Conservation (phyloP, 2,888 invertebrate species). For the Melolontha melolontha region DNA sequence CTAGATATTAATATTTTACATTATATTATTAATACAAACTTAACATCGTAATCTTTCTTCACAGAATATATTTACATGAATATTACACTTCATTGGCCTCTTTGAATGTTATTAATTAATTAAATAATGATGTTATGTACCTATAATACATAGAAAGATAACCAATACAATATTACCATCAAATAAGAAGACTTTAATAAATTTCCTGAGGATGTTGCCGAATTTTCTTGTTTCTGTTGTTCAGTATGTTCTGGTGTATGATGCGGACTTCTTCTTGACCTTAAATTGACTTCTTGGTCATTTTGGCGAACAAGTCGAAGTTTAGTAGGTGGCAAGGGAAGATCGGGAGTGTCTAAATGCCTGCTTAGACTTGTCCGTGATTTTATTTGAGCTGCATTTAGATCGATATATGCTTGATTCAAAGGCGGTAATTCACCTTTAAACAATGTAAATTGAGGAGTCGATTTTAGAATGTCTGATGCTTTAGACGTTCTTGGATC, state of each 20-base stretch:
- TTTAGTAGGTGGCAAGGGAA: constrained; percentile 60
- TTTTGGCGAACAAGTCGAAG: constrained; percentile 57
- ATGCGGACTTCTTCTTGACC: constrained; percentile 57
- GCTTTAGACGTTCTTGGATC: constrained; percentile 66
- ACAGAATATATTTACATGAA: constrained; percentile 14
- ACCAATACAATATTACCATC: constrained; percentile 1
- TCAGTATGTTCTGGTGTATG: constrained; percentile 56
- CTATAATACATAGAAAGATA: constrained; percentile 5
- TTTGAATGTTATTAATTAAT: constrained; percentile 9
- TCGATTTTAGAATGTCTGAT: constrained; percentile 71
- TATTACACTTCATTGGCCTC: constrained; percentile 16
- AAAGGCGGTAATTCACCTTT: constrained; percentile 79
- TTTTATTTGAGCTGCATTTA: constrained; percentile 60
- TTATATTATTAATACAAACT: background rate
- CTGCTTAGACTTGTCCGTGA: constrained; percentile 57
- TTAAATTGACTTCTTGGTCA: constrained; percentile 38
- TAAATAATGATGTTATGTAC: background rate
- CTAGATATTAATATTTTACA: background rate
- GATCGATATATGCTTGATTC: constrained; percentile 64
- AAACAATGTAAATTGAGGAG: constrained; percentile 81
- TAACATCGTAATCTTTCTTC: background rate
- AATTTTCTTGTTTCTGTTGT: constrained; percentile 44
- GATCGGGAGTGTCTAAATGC: constrained; percentile 58
- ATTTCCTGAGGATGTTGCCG: background rate
- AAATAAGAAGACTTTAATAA: background rate